phyloP scores from a whole-genome alignment of 2,113 vertebrate species.

The Sprattus sprattus region DNA sequence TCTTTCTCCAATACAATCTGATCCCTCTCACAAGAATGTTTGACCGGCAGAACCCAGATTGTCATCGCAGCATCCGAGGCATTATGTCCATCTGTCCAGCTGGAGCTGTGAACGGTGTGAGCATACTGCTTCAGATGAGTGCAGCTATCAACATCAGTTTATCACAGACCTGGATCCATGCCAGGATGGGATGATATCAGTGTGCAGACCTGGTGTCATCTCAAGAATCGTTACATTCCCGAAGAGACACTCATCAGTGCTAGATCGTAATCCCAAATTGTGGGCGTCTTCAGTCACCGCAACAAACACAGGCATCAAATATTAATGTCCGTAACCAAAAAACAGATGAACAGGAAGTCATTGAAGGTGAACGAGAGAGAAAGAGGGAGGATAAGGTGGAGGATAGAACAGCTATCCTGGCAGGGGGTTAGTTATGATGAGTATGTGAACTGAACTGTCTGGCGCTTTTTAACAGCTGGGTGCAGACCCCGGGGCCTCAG shows the following conservation, averaged over 20 bases:
- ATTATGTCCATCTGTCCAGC: too few species aligned
- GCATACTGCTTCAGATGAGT: neutral
- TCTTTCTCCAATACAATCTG: neutral
- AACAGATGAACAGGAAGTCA: neutral
- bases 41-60: neutral
- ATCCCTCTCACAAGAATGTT: neutral
- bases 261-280: neutral
- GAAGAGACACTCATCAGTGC: too few species aligned
- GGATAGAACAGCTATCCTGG: neutral
- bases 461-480: neutral
- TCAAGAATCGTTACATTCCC: neutral
- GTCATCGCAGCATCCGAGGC: neutral
- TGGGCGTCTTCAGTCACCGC: neutral
- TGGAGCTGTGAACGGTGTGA: neutral
- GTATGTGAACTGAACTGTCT: neutral
- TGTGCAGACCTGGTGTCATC: neutral
- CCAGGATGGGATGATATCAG: neutral
- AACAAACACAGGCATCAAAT: neutral
- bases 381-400: neutral
- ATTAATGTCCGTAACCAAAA: neutral
- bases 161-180: neutral
- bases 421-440: neutral
- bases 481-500: neutral
- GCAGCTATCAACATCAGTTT: neutral
- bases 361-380: neutral